Percentiles rank a stretch among this genome's conserved stretches.
These are phyloP conservation scores for Furnarius figulus DNA, from an alignment of 2,113 vertebrate species.

Conservation along the genomic window DNA sequence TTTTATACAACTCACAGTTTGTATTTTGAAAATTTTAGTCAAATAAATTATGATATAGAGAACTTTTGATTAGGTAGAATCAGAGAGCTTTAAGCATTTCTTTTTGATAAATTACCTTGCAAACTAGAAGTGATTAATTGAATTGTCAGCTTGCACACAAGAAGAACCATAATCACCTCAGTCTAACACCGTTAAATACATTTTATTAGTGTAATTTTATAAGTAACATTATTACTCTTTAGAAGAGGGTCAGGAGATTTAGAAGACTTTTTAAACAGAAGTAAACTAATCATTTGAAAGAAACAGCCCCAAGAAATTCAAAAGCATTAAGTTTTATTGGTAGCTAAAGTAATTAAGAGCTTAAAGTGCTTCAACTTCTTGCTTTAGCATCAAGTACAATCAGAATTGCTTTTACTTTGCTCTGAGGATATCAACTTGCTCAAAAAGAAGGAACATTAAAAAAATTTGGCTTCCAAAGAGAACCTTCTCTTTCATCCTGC, in stretches of 20 bases:
- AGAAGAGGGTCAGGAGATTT: slow-evolving; percentile 10
- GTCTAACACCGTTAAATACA: background rate
- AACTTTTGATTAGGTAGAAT: slow-evolving; percentile 42
- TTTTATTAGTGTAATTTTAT: slow-evolving; percentile 1
- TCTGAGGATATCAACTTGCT: background rate
- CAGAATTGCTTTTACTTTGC: background rate
- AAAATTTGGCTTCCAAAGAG: background rate
- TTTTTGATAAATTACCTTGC: slow-evolving; percentile 37
- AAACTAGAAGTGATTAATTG: slow-evolving; percentile 47
- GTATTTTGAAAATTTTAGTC: slow-evolving; percentile 26
- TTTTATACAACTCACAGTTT: slow-evolving; percentile 7
- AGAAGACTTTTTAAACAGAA: slow-evolving; percentile 22
- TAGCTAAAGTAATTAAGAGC: slow-evolving; percentile 17
- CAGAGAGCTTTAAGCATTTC: slow-evolving; percentile 2
- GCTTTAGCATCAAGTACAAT: background rate
- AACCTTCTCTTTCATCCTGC: background rate
- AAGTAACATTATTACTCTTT: slow-evolving; percentile 13
- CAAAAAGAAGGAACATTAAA: background rate
- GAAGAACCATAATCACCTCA: slow-evolving; percentile 18
- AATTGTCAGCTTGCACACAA: slow-evolving; percentile 32
- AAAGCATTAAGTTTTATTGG: slow-evolving; percentile 9
- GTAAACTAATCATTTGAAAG: slow-evolving; percentile 20
- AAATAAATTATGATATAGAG: slow-evolving; percentile 2
- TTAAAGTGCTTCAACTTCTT: background rate
- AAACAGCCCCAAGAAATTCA: slow-evolving; percentile 26